Conservation (phyloP, 2,113 vertebrate genomes). For the Vanacampus margaritifer region DNA sequence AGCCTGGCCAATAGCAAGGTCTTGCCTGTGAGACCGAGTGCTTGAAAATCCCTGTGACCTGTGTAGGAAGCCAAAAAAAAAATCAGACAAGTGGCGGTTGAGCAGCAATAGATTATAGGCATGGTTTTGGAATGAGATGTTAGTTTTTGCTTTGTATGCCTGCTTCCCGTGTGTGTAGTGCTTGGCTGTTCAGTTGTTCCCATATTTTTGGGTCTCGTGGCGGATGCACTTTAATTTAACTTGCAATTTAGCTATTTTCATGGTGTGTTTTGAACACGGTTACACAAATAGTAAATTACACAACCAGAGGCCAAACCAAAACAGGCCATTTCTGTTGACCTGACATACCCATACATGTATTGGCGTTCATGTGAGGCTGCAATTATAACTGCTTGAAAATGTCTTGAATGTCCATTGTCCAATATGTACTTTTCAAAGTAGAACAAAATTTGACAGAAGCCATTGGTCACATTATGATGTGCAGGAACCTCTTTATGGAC, state of each 20-base stretch:
- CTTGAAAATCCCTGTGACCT: not conserved
- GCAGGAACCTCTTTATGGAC: too few species aligned
- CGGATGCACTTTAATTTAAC: not conserved
- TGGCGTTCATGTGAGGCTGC: too few species aligned
- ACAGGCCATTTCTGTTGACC: too few species aligned
- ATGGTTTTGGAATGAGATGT: slow-evolving; percentile 6
- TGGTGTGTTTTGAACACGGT: not conserved
- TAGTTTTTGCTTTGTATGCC: not conserved
- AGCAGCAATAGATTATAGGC: slow-evolving; percentile 4
- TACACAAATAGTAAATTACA: not conserved
- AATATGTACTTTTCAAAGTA: too few species aligned
- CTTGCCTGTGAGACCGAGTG: not conserved
- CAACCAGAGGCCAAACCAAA: not conserved
- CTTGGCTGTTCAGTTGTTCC: not conserved
- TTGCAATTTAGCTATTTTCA: not conserved
- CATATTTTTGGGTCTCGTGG: slow-evolving; percentile 2
- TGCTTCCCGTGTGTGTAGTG: not conserved
- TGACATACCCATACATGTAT: too few species aligned
- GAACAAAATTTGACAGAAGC: too few species aligned
- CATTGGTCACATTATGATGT: too few species aligned
- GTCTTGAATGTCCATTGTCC: too few species aligned
- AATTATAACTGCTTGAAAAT: too few species aligned
- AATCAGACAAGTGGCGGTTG: not conserved
- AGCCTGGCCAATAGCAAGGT: not conserved
- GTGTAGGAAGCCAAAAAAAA: not conserved